Base-by-base conservation (phyloP, 2,888 invertebrate species). In the Flabesymbios commensalis region DNA sequence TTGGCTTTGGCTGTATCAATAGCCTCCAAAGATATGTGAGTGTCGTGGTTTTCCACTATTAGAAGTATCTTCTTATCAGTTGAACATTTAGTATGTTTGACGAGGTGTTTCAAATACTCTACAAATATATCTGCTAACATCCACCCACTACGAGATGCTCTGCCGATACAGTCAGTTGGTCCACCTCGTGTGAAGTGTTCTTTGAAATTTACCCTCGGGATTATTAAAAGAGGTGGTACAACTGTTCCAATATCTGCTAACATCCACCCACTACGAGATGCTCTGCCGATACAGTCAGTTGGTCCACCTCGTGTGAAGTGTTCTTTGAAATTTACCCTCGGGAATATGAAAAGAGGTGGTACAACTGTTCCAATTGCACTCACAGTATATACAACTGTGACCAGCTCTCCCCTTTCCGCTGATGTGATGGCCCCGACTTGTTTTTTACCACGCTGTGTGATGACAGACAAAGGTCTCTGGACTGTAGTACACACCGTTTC, bases 401-500 rank as follows among this genome's bases (percentile, higher is more conserved):
- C 57, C 2, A 61, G 45, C 32, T 60, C 48, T 53, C 65, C 64
- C 53, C 65, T 5, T 54, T 66, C 66, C 43, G 31, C 7, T 55
- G 33, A 3, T 57, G 61, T 61, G 7, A 63, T 39, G 3, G 60
- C 39, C 17, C 65, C 69, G 2, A 68, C 63, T 55, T 68, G 66
- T 55, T 63, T 70, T n/a, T 32, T 56, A 10, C 68, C 68, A 17
- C 52, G 60, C n/a, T 22, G 19, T n/a, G 62, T 65, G 3, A 68
- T 33, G 17, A 66, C 58, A 14, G 48, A 22, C 36, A 28, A 36
- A 28, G 69, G 64, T 3, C 39, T 54, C 55, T 71, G 67, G 41
- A 63, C 61, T 17, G 64, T 71, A 7, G 63, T 64, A 41, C 55
- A 54, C 10, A 67, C 70, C 19, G 65, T 71, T 54, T 71, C 70